A percentile compares a stretch with the other conserved stretches of the same genome.
Conservation (phyloP, 2,888 invertebrate species). For the Lithosia quadra region DNA sequence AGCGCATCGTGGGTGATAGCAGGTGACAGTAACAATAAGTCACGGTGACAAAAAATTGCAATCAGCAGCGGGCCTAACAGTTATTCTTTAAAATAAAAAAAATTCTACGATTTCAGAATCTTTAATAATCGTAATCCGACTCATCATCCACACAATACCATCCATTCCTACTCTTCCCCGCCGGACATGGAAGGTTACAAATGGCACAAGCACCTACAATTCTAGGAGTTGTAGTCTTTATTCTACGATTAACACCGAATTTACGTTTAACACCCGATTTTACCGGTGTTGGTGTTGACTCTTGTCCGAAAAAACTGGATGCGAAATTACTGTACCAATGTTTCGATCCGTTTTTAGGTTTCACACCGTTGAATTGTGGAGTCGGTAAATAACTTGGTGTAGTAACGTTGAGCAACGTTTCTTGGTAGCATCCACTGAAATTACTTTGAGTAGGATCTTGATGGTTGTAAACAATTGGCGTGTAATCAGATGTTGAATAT, state of each 20-base stretch:
- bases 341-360: not conserved
- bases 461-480: conserved; percentile 29
- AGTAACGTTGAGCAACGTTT: not conserved
- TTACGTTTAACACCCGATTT: not conserved
- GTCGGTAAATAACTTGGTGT: conserved; percentile 12
- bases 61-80: too few relatives aligned
- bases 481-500: not conserved
- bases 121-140: conserved; percentile 12
- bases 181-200: conserved; percentile 47
- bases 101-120: not conserved
- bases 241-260: not conserved
- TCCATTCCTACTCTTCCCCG: not conserved
- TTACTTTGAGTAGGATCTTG: conserved; percentile 35
- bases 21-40: too few relatives aligned
- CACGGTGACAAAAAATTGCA: too few relatives aligned
- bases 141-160: conserved; percentile 27
- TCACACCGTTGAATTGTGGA: conserved; percentile 10
- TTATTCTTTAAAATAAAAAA: too few relatives aligned
- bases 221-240: conserved; percentile 21
- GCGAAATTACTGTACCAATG: conserved; percentile 16
- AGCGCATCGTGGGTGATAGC: too few relatives aligned
- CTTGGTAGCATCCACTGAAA: conserved; percentile 27
- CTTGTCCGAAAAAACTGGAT: not conserved
- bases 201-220: conserved; percentile 28
- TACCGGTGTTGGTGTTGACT: not conserved